Evolutionary conservation across 1,140 invertebrate species (phyloP).

Genomic region (Anthonomus grandis): DNA sequence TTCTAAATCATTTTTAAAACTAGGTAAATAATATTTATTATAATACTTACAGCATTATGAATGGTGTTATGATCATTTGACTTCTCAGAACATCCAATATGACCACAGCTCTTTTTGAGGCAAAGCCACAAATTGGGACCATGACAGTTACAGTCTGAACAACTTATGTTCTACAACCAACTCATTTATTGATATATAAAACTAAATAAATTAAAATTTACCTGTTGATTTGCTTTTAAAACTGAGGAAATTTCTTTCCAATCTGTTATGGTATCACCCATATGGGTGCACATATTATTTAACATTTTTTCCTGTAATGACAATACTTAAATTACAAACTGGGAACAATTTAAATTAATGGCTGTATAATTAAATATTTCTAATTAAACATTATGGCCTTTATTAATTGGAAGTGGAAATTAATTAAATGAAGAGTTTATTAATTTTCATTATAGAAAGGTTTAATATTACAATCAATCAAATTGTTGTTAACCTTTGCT

Average conservation of each 20-base stretch:
- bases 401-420: too few relatives aligned
- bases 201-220: too few relatives aligned
- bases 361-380: too few relatives aligned
- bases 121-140: slow-evolving; percentile 84
- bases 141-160: slow-evolving; percentile 59
- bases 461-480: too few relatives aligned
- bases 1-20: too few relatives aligned
- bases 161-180: slow-evolving; percentile 37
- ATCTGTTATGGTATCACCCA: slow-evolving; percentile 12
- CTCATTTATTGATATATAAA: too few relatives aligned
- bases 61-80: slow-evolving; percentile 73
- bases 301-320: slow-evolving; percentile 6
- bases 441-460: too few relatives aligned
- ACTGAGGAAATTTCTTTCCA: slow-evolving; percentile 9
- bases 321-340: too few relatives aligned
- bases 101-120: slow-evolving; percentile 69
- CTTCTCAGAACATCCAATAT: slow-evolving; percentile 75
- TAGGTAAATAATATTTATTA: background rate
- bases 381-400: too few relatives aligned
- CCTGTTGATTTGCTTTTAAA: slow-evolving; percentile 12
- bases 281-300: slow-evolving; percentile 9
- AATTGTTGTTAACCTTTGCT: too few relatives aligned
- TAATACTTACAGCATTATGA: slow-evolving; percentile 64
- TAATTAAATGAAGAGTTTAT: too few relatives aligned
- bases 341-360: too few relatives aligned